Conservation (phyloP, 2,888 invertebrate species). For the Apeira syringaria region DNA sequence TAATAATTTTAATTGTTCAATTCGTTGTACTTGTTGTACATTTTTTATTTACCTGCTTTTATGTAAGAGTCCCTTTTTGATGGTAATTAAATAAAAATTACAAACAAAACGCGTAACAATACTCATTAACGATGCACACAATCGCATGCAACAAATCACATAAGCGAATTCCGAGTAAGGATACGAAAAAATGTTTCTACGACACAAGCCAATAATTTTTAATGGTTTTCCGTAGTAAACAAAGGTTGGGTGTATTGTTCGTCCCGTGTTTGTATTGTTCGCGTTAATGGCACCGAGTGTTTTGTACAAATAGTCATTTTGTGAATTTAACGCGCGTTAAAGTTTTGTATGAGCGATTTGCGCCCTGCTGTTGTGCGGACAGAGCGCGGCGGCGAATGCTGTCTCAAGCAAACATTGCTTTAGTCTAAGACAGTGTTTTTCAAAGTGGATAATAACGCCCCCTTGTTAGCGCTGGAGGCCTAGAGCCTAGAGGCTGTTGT, state of each 20-base stretch:
- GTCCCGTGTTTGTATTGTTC: slow-evolving; percentile 54
- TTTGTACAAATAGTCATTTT: slow-evolving; percentile 67
- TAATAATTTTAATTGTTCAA: no score
- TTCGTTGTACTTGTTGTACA: no score
- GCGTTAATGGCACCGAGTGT: slow-evolving; percentile 60
- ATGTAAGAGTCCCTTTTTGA: slow-evolving; percentile 17
- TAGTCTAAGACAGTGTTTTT: no score
- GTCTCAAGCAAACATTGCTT: no score
- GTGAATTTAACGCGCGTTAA: slow-evolving; percentile 65
- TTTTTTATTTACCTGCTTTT: slow-evolving; percentile 24
- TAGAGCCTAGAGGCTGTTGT: no score
- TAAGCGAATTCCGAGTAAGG: slow-evolving; percentile 57
- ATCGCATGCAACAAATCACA: slow-evolving; percentile 31
- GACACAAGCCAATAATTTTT: slow-evolving; percentile 59
- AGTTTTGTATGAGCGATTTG: slow-evolving; percentile 24
- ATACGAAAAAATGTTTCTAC: slow-evolving; percentile 43
- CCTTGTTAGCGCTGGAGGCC: no score
- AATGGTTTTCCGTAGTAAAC: slow-evolving; percentile 73
- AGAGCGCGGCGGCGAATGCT: no score
- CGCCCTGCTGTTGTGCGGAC: slow-evolving; percentile 41
- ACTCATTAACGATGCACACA: slow-evolving; percentile 39
- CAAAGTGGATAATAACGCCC: no score
- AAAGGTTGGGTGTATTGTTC: slow-evolving; percentile 59
- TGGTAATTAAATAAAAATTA: slow-evolving; percentile 34
- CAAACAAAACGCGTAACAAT: slow-evolving; percentile 36